phyloP scores from a whole-genome alignment of 2,888 invertebrate species.

The Sminthurinus aureus region DNA sequence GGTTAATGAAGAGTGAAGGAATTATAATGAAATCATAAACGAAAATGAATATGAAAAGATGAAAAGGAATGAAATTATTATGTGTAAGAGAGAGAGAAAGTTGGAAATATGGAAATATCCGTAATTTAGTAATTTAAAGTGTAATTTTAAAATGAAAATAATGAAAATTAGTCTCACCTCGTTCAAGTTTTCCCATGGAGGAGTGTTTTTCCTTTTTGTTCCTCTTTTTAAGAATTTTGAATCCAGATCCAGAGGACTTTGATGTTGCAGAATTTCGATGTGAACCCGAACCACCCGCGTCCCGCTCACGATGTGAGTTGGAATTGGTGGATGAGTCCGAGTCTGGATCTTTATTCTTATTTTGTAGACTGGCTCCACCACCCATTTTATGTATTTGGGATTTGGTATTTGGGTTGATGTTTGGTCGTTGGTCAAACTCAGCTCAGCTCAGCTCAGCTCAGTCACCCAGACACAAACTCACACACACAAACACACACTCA shows the following conservation, averaged over 20 bases:
- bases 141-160: background rate
- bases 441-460: too few relatives aligned
- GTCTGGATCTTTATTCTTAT: constrained; percentile 54
- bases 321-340: constrained; percentile 53
- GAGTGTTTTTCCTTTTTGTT: constrained; percentile 54
- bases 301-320: constrained; percentile 43
- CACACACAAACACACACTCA: too few relatives aligned
- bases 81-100: background rate
- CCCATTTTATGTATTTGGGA: constrained; percentile 50
- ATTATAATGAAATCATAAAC: background rate
- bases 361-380: constrained; percentile 58
- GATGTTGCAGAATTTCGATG: background rate
- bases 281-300: constrained; percentile 42
- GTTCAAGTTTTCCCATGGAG: constrained; percentile 57
- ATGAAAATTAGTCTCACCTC: constrained; percentile 46
- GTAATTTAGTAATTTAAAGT: background rate
- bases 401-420: too few relatives aligned
- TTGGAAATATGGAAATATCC: background rate
- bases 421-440: too few relatives aligned
- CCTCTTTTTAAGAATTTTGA: constrained; percentile 54
- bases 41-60: background rate
- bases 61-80: background rate
- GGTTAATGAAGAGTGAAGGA: too few relatives aligned
- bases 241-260: constrained; percentile 54
- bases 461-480: too few relatives aligned